A percentile compares a stretch with the other conserved stretches of the same genome.
These are phyloP conservation scores for Rhynchophorus ferrugineus DNA, from an alignment of 1,140 invertebrate genomes.

Conservation along the genomic window DNA sequence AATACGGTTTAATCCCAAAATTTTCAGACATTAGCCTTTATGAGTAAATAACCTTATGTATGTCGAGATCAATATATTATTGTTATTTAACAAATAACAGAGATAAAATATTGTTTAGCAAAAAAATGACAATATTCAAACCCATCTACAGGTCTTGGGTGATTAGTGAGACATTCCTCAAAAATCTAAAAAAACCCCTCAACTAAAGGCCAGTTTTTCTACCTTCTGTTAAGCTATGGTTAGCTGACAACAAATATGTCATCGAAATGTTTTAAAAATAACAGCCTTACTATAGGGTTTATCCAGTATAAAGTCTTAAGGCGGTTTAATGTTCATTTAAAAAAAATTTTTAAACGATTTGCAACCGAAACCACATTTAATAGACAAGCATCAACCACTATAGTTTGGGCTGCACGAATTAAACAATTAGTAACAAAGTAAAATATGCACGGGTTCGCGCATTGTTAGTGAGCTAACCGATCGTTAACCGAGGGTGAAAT, in stretches of 20 bases:
- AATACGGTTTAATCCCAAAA: not conserved
- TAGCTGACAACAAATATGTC: not conserved
- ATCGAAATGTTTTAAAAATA: not conserved
- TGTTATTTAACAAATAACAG: not conserved
- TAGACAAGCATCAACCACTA: no score
- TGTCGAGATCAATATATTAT: no score
- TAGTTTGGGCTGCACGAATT: no score
- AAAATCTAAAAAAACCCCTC: slow-evolving; percentile 21
- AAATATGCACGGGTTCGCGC: no score
- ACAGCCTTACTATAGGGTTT: not conserved
- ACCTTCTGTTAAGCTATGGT: slow-evolving; percentile 6
- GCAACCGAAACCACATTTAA: no score
- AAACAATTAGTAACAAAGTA: no score
- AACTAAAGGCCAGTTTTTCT: slow-evolving; percentile 23
- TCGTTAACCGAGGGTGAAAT: slow-evolving; percentile 12
- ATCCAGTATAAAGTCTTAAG: no score
- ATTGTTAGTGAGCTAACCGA: not conserved
- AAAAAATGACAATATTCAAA: slow-evolving; percentile 26
- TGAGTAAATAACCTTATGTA: no score
- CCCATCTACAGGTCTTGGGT: slow-evolving; percentile 20
- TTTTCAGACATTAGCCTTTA: not conserved
- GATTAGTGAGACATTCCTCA: slow-evolving; percentile 24
- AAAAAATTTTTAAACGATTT: no score
- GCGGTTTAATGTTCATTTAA: no score
- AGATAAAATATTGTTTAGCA: not conserved